A percentile compares a stretch with the other conserved stretches of the same genome.
phyloP scores from a whole-genome alignment of 2,113 vertebrate species.

The Thunnus thynnus region DNA sequence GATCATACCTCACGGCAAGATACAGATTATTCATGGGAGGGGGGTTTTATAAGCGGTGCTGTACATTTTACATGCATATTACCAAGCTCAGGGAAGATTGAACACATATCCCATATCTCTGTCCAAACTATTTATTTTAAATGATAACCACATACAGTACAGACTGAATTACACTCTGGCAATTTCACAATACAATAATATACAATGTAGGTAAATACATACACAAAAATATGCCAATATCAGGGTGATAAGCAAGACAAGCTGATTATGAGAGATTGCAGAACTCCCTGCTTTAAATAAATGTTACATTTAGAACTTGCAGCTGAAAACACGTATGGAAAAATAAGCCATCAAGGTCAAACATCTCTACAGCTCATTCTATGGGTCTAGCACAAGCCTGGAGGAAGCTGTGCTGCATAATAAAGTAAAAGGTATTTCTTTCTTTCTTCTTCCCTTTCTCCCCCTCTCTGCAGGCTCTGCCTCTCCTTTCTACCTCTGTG shows the following conservation, averaged over 20 bases:
- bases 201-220: background rate
- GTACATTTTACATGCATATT: constrained; percentile 31
- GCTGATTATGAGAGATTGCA: constrained; percentile 11
- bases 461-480: background rate
- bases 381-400: constrained; percentile 36
- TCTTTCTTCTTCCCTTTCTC: background rate
- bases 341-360: constrained; percentile 22
- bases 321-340: constrained; percentile 18
- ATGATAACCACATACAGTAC: constrained; percentile 7
- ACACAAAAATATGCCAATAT: constrained; percentile 14
- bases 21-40: constrained; percentile 51
- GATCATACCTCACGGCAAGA: constrained; percentile 67
- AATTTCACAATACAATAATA: constrained; percentile 5
- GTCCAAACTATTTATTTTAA: constrained; percentile 4
- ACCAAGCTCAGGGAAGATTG: background rate
- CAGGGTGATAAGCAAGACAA: background rate
- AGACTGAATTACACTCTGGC: background rate
- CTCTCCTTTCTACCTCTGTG: constrained; percentile 17
- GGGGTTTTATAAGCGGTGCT: constrained; percentile 24
- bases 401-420: constrained; percentile 30
- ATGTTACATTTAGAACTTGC: constrained; percentile 22
- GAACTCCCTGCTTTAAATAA: background rate
- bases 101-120: constrained; percentile 16
- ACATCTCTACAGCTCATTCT: constrained; percentile 25
- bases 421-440: constrained; percentile 13